These are phyloP conservation scores for Parauchenoglanis punctatus DNA, from an alignment of 2,797 vertebrate genomes.

Conservation along the genomic window DNA sequence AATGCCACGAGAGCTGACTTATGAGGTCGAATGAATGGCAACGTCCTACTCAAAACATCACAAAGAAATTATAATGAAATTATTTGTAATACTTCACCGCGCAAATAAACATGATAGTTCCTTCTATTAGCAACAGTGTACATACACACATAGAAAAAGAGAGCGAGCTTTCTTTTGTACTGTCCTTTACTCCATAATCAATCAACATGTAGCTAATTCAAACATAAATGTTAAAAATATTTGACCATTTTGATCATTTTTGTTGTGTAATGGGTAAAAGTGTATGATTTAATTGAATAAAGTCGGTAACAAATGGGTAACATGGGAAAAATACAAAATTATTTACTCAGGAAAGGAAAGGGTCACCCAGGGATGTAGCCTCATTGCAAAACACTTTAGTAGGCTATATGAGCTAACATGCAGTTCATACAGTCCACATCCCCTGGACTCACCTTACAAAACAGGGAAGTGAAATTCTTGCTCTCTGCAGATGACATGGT, in stretches of 20 bases:
- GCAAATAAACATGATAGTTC: not conserved
- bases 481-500: not conserved
- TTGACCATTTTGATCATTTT: not conserved
- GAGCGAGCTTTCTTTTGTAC: not conserved
- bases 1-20: slow-evolving; percentile 7
- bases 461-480: not conserved
- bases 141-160: not conserved
- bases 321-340: not conserved
- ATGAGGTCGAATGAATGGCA: slow-evolving; percentile 12
- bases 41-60: not conserved
- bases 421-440: not conserved
- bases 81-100: not conserved
- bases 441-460: not conserved
- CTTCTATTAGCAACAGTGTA: not conserved
- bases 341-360: slow-evolving; percentile 1
- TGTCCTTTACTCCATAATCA: not conserved
- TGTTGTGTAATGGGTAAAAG: not conserved
- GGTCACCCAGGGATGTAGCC: not conserved
- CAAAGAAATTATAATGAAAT: not conserved
- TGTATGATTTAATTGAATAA: not conserved
- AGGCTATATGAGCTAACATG: not conserved
- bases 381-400: not conserved
- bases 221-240: no score
- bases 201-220: not conserved
- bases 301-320: not conserved